These are phyloP conservation scores for Guaruba guarouba DNA, from an alignment of 2,113 vertebrate species.

Conservation along the genomic window DNA sequence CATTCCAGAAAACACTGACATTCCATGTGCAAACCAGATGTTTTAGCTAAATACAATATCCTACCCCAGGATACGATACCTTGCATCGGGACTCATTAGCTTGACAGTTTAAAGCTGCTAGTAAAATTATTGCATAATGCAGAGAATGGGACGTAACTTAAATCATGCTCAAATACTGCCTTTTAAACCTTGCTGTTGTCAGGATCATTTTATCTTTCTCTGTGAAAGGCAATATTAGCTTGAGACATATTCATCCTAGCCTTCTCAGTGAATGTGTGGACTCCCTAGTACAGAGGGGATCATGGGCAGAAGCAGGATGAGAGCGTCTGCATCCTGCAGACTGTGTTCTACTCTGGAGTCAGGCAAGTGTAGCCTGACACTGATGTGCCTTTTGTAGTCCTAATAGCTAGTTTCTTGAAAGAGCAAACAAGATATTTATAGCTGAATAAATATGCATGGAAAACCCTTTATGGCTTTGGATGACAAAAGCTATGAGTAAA, in stretches of 20 bases:
- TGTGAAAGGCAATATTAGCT: neutral
- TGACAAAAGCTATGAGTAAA: neutral
- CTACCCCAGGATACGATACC: neutral
- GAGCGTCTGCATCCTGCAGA: constrained; percentile 24
- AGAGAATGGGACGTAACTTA: neutral
- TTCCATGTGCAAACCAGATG: neutral
- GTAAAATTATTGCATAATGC: neutral
- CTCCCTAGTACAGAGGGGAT: neutral
- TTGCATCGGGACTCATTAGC: neutral
- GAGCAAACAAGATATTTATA: neutral
- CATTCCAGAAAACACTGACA: neutral
- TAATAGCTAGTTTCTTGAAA: constrained; percentile 8
- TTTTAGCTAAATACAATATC: neutral
- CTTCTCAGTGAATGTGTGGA: neutral
- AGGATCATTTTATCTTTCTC: neutral
- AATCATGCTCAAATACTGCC: neutral
- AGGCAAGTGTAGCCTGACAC: neutral
- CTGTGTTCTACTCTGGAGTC: neutral
- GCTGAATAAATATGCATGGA: constrained; percentile 13
- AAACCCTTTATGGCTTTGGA: constrained; percentile 11
- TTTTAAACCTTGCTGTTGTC: neutral
- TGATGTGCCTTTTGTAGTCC: neutral
- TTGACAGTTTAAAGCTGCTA: neutral
- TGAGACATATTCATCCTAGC: neutral
- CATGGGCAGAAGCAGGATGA: neutral